A percentile compares a stretch with the other conserved stretches of the same genome.
Conservation (phyloP, 2,888 invertebrate genomes). For the Auanema freiburgensis region DNA sequence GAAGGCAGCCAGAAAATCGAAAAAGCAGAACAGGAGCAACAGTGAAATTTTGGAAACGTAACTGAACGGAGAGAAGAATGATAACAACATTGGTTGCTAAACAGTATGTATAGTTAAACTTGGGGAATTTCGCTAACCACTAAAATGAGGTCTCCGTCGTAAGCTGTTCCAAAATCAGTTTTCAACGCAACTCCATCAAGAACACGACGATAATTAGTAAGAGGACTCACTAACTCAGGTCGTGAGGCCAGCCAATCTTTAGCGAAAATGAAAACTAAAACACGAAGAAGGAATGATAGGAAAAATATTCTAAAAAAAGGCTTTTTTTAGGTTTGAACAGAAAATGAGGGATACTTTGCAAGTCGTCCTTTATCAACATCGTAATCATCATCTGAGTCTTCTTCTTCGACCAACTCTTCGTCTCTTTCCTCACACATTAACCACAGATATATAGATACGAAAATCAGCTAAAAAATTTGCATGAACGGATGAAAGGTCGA, state of each 20-base stretch:
- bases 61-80: constrained; percentile 2
- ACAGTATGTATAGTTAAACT: no score
- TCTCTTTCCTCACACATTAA: no score
- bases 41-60: background rate
- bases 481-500: no score
- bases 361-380: no score
- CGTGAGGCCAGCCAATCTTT: constrained; percentile 9
- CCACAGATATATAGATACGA: no score
- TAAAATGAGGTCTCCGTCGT: constrained; percentile 19
- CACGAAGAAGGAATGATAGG: background rate
- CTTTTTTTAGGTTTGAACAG: background rate
- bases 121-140: background rate
- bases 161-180: constrained; percentile 28
- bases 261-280: constrained; percentile 2
- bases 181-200: constrained; percentile 28
- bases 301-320: background rate
- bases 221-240: constrained; percentile 24
- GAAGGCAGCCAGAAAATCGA: constrained; percentile 7
- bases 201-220: constrained; percentile 13
- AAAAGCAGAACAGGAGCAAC: constrained; percentile 2
- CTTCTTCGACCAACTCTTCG: no score
- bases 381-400: no score
- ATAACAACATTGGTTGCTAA: constrained; percentile 13
- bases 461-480: no score
- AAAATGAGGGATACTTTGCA: background rate